Evolutionary conservation across 2,888 invertebrate genomes (phyloP), one percentile per base, ranked within the genome.

Genomic region (Gymnocheta viridis): DNA sequence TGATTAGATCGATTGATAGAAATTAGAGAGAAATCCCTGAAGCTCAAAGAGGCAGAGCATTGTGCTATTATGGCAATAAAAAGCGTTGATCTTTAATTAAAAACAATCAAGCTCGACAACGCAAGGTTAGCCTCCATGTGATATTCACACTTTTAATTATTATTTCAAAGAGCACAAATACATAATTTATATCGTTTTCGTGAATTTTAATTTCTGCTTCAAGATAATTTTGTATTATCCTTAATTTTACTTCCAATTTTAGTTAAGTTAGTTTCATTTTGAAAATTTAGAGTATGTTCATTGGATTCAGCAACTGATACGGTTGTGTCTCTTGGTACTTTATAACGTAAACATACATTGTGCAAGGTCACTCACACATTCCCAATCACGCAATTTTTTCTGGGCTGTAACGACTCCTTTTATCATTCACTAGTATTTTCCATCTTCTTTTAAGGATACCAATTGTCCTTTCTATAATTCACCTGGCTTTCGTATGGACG

Each of bases 401-500:
- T n/a, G 77, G 76, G 29, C 14, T 17, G 38, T 73, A 82, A 5
- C 70, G 35, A 22, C 78, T 41, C 17, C 79, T 82, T 66, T 69
- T 79, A 7, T 69, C 44, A 56, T 82, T 62, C 3, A 35, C 4
- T 7, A 82, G 56, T 54, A 73, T 79, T 69, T 60, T 73, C 82
- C 82, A 82, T 2, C 60, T 35, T 14, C 51, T 62, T 38, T 82
- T 83, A n/a, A 78, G 32, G 3, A 79, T 74, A 10, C 79, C 74
- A 47, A 69, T 79, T 3, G 69, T 74, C 56, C 79, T 66, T 35
- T 82, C 82, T 17, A 82, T 17, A 14, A 82, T 73, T 19, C 73
- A 73, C 44, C 82, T 41, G 35, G 69, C 82, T 62, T 74, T 74
- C 0, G 78, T 70, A 29, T 74, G 79, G 4, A 83, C 73, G 2